Base-by-base conservation (phyloP, 2,797 vertebrate genomes). In the Danio aesculapii region DNA sequence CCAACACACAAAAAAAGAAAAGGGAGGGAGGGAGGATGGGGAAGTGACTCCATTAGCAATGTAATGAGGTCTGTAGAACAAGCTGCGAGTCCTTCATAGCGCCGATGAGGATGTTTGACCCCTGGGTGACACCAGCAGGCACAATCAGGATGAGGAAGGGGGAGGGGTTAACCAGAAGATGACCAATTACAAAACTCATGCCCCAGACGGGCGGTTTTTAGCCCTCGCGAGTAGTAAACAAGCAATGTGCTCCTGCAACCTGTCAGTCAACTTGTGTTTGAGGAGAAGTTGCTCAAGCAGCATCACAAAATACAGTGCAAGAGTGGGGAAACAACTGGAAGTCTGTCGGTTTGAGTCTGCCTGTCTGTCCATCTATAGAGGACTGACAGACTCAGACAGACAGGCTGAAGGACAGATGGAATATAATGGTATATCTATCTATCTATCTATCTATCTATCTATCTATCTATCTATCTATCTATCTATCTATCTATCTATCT, bases 41-140 rank as follows among this genome's bases (percentile, higher is more conserved):
- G 89, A 78, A 86, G 83, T 89, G 94, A 94, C 94, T 94, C 94
- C 95, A 95, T 94, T 89, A 91, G 92, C 93, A 47, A 93, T 93
- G 95, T 97, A 96, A 98, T 96, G 96, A 96, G 95, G 93, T 94
- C 93, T 94, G 91, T 91, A 93, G 95, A 96, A 96, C 91, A 94
- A 95, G 95, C 74, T 13, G 21, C 4, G 41, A 78, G 77, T 77
- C 75, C 79, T 82, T 71, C 64, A 64, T 69, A 49, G 84, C 5
- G 76, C 87, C 83, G 82, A 76, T 86, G 89, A 86, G 49, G 19
- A 84, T 91, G 88, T 91, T 94, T 97, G 95, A 96, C 95, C 96
- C 91, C 88, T 90, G 83, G 61, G 88, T 94, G 90, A 93, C 93
- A 92, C 84, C 52, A 79, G 46, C 83, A 83, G 92, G 90, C 91